Base-by-base conservation (phyloP, 2,888 invertebrate species). In the Parnassius apollo region DNA sequence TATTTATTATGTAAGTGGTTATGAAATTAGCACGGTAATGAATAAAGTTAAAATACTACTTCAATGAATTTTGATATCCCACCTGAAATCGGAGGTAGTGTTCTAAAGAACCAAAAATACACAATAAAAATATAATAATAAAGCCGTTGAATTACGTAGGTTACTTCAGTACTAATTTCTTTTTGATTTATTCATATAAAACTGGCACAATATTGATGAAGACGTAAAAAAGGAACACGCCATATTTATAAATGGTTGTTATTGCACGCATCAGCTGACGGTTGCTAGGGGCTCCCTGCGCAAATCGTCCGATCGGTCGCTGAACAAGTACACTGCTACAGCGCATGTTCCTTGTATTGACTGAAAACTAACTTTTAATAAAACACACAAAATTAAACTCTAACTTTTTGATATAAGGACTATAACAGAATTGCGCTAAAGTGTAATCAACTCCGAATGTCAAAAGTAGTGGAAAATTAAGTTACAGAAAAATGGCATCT, bases 261-360 rank as follows among this genome's bases (percentile, higher is more conserved):
- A 59, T 60, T 59, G 62, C 53, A 42, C 35, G 52, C 53, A 71
- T 68, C 73, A 72, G 73, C 73, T 73, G 72, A 72, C 58, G 66
- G 73, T 72, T 69, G 71, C 71, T 69, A 69, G 65, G 73, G 66
- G 66, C 67, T 69, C 65, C 62, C 18, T 18, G 9, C 57, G 46
- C 63, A 69, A 13, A 13, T 48, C 48, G 4, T 8, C 48, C 11
- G n/a, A 48, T 62, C 54, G 18, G 59, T 72, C 66, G 62, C 2
- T 25, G 22, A 10, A 51, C 51, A 18, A 25, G 22, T 51, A 18
- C 55, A 42, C 55, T 51, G 45, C 44, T 59, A 72, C 65, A 75
- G 78, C 80, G 78, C 79, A 75, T 73, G 78, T 62, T 66, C 69
- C 53, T 13, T 13, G 64, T 74, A 76, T 75, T 72, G 75, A 77